Evolutionary conservation across 1,140 invertebrate species (phyloP), one percentile per base, ranked within the genome.

Genomic region (Aphelenchoides fujianensis): DNA sequence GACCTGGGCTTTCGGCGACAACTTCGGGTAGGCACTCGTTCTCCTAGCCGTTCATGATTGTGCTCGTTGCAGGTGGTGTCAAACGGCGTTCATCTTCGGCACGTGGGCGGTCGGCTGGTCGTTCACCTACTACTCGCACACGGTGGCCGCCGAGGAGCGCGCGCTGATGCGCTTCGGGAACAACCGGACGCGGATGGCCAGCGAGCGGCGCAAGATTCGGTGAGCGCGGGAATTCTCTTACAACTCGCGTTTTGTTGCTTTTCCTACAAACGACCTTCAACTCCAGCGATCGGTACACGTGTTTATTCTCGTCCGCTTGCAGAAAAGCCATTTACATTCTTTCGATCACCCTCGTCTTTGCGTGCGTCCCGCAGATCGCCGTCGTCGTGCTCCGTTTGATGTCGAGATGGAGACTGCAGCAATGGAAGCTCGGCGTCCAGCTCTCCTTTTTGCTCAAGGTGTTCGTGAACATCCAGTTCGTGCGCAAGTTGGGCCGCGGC

Each of bases 1-100:
- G 23, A 74, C 73, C 27, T 74, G 74, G 74, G 73, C 73, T 9
- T 74, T 74, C 41, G 73, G 73, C 7, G 73, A 74, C 32, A 70
- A 74, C 36, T 74, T 71, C 48, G 73, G 73, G 72, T 73, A 71
- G 12, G 72, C n/a, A n/a, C n/a, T n/a, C n/a, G n/a, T n/a, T n/a
- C n/a, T n/a, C n/a, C n/a, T 69, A 55, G 3, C 5, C 73, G 5
- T 9, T 9, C 57, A 9, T n/a, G n/a, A 9, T 9, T 59, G 57
- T 59, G 9, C 9, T 59, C 19, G 9, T 66, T 71, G 16, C 59
- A 71, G 69, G 28, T 73, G 73, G 74, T 73, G 48, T 30, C 73
- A 75, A 35, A 34, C 71, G 27, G 32, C 53, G 3, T 32, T 73
- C 7, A 69, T 73, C n/a, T 30, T 76, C n/a, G 59, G 67, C 7